Base-by-base conservation (phyloP, 2,113 vertebrate genomes). In the Cranoglanis bouderius region DNA sequence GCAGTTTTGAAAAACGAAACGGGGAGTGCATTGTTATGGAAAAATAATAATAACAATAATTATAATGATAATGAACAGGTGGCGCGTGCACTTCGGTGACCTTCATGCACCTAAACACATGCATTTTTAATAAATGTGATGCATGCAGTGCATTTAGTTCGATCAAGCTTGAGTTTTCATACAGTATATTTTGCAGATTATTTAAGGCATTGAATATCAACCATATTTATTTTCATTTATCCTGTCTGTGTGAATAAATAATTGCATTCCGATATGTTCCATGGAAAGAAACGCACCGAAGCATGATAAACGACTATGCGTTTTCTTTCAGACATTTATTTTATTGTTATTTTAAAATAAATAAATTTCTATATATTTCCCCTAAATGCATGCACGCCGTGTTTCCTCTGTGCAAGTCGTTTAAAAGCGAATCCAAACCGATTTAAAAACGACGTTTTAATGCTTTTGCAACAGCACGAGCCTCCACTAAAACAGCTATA, bases 21-120 rank as follows among this genome's bases (percentile, higher is more conserved):
- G 6, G 6, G 0, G 2, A 81, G 12, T 12, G 7, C 32, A 51
- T 9, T 32, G 3, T 29, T 77, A 12, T 8, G 35, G 57, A 57
- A 57, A n/a, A 12, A 82, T 55, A 24, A 81, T 81, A 81, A 81
- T 55, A 81, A 81, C 21, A 70, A 70, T 77, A 77, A 77, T 78
- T 51, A 49, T 46, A n/a, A 53, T 7, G n/a, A 80, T 53, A 38
- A 55, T 29, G 4, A 46, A 16, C n/a, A 35, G n/a, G 49, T 80
- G 75, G 10, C 75, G 75, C 43, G 75, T 55, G 53, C 3, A 57
- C 9, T 24, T 38, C 46, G 51, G 8, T 55, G 26, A 77, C 29
- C 40, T 40, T 9, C 9, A 29, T 51, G n/a, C n/a, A 82, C n/a
- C 24, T 55, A 82, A 57, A 35, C n/a, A 35, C 74, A 29, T 77